A percentile compares a stretch with the other conserved stretches of the same genome.
phyloP scores from a whole-genome alignment of 2,888 invertebrate genomes.

The Gasteruption jaculator region DNA sequence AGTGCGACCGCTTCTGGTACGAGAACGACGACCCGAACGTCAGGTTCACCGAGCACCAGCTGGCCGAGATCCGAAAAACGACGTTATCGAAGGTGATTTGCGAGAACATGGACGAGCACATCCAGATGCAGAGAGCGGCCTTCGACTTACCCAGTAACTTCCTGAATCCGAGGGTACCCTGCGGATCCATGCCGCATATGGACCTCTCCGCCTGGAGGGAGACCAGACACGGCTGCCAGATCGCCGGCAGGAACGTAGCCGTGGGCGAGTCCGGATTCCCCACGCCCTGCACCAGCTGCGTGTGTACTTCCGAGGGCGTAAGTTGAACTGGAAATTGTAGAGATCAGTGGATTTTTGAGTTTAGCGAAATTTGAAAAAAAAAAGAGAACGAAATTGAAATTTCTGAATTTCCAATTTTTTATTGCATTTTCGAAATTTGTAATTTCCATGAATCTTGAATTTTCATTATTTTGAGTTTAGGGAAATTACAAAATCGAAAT shows the following conservation, averaged over 20 bases:
- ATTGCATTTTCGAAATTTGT: too few species aligned
- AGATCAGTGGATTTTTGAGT: neutral
- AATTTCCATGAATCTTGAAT: too few species aligned
- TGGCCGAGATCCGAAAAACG: constrained; percentile 82
- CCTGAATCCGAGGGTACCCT: constrained; percentile 84
- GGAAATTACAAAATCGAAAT: too few species aligned
- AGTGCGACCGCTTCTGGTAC: constrained; percentile 96
- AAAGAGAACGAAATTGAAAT: too few species aligned
- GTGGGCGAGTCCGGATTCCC: constrained; percentile 83
- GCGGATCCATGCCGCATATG: constrained; percentile 73
- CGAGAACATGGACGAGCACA: constrained; percentile 81
- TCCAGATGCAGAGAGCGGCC: constrained; percentile 82
- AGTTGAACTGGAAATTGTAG: constrained; percentile 52
- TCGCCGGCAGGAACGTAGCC: constrained; percentile 72
- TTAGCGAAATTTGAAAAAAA: neutral
- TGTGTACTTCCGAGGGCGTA: constrained; percentile 82
- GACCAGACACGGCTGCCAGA: constrained; percentile 74
- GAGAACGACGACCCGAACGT: constrained; percentile 78
- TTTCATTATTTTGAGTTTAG: too few species aligned
- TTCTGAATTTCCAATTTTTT: too few species aligned
- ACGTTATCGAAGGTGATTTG: constrained; percentile 83
- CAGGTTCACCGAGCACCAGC: constrained; percentile 79
- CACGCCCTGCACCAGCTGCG: constrained; percentile 86
- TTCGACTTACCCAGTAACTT: constrained; percentile 90
- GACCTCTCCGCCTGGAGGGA: constrained; percentile 84